Conservation (phyloP, 1,140 invertebrate genomes). For the Penaeus vannamei region DNA sequence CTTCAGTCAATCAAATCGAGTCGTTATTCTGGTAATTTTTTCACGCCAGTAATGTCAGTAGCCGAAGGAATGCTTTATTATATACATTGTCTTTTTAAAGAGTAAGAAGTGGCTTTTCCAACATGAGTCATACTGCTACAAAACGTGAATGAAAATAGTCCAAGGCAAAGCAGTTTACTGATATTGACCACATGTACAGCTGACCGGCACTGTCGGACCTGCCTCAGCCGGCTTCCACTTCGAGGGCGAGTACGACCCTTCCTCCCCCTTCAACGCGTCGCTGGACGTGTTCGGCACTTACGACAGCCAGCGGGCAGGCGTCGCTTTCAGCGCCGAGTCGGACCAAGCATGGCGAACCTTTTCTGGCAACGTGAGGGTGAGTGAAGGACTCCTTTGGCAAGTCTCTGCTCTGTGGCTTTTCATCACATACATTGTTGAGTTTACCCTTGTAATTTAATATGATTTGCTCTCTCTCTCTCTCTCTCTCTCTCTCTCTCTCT, state of each 20-base stretch:
- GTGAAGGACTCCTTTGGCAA: neutral
- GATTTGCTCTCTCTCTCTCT: neutral
- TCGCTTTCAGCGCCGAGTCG: neutral
- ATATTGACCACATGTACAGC: neutral
- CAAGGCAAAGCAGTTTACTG: too few species aligned
- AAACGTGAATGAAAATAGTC: too few species aligned
- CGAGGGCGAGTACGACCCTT: neutral
- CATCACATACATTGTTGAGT: neutral
- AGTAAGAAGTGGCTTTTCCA: too few species aligned
- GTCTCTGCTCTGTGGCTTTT: neutral
- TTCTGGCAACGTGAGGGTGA: conserved; percentile 30
- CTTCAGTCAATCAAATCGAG: conserved; percentile 30
- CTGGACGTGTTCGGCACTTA: conserved; percentile 30
- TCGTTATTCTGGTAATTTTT: conserved; percentile 26
- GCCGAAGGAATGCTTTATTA: too few species aligned
- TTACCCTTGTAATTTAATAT: neutral
- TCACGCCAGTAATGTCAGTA: too few species aligned
- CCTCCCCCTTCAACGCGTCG: conserved; percentile 19
- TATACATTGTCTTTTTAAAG: too few species aligned
- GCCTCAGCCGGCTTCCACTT: conserved; percentile 1
- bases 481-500: neutral
- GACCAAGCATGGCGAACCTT: conserved; percentile 36
- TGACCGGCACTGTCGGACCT: conserved; percentile 8
- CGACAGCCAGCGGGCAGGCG: conserved; percentile 1
- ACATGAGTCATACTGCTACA: too few species aligned